Percentiles rank a stretch among this genome's conserved stretches.
Conservation (phyloP, 2,113 vertebrate species). For the Noturus placidus region DNA sequence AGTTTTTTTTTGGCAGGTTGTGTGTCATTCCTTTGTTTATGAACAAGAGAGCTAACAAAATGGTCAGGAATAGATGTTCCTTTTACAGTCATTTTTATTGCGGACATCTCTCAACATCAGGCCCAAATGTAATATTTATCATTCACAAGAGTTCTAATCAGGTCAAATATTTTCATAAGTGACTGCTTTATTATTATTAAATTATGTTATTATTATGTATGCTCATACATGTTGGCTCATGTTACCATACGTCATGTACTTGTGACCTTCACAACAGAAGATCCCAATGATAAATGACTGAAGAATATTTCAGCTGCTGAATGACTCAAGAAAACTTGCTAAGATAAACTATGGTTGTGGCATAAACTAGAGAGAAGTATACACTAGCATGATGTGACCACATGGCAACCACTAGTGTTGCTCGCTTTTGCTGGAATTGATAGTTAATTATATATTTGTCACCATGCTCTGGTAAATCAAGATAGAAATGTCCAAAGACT, state of each 20-base stretch:
- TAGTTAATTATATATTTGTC: slow-evolving; percentile 14
- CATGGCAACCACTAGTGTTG: background rate
- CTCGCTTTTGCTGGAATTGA: background rate
- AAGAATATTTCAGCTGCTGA: background rate
- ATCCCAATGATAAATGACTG: background rate
- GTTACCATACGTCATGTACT: background rate
- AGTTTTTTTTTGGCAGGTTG: slow-evolving; percentile 5
- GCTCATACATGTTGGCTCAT: background rate
- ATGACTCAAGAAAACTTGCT: background rate
- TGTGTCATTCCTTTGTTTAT: slow-evolving; percentile 18
- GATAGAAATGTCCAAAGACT: background rate
- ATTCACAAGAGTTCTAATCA: background rate
- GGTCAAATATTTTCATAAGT: background rate
- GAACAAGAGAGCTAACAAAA: slow-evolving; percentile 13
- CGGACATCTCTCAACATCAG: background rate
- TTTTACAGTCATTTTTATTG: background rate
- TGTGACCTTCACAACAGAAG: slow-evolving; percentile 3
- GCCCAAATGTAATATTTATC: background rate
- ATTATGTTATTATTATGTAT: no score
- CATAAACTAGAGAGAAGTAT: slow-evolving; percentile 9
- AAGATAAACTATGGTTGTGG: background rate
- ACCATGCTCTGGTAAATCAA: background rate
- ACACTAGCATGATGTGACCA: slow-evolving; percentile 12
- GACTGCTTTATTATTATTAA: background rate
- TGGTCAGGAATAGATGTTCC: background rate